Conservation (phyloP, 64 coral and sea anemone genomes). For the Stylophora pistillata region DNA sequence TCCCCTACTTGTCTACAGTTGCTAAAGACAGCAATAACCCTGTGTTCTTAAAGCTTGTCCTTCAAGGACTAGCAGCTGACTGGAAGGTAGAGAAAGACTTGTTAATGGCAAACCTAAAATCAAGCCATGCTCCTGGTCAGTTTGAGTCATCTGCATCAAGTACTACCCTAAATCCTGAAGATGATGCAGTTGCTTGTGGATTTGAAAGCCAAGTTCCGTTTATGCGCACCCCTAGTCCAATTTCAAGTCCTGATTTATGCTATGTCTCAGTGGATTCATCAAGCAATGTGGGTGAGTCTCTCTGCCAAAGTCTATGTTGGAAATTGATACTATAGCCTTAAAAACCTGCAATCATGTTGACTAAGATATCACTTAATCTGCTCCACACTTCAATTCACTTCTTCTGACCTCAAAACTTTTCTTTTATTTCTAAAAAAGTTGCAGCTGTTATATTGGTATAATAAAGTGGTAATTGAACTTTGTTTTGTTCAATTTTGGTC, state of each 20-base stretch:
- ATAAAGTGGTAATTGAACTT: too few relatives aligned
- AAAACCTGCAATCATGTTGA: too few relatives aligned
- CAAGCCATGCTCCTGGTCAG: neutral
- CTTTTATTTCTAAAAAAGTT: too few relatives aligned
- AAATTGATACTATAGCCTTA: too few relatives aligned
- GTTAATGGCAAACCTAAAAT: slow-evolving; percentile 20
- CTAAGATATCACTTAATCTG: too few relatives aligned
- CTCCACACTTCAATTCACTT: too few relatives aligned
- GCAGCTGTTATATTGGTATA: too few relatives aligned
- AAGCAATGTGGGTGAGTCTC: slow-evolving; percentile 1
- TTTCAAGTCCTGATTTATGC: neutral
- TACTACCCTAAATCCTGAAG: neutral
- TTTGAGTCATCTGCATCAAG: neutral
- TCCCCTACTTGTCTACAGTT: slow-evolving; percentile 54
- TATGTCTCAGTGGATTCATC: slow-evolving; percentile 12
- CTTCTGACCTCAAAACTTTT: too few relatives aligned
- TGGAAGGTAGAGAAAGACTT: slow-evolving; percentile 86
- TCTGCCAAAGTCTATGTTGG: neutral
- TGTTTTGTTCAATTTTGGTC: too few relatives aligned
- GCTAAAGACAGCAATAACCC: slow-evolving; percentile 93
- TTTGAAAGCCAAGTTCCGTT: neutral
- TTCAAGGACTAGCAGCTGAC: slow-evolving; percentile 89
- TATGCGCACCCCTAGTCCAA: slow-evolving; percentile 2
- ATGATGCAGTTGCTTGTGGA: neutral
- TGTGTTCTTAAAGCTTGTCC: slow-evolving; percentile 85